Evolutionary conservation across 2,113 vertebrate genomes (phyloP), one percentile per base, ranked within the genome.

Genomic region (Thalassarche chlororhynchos): DNA sequence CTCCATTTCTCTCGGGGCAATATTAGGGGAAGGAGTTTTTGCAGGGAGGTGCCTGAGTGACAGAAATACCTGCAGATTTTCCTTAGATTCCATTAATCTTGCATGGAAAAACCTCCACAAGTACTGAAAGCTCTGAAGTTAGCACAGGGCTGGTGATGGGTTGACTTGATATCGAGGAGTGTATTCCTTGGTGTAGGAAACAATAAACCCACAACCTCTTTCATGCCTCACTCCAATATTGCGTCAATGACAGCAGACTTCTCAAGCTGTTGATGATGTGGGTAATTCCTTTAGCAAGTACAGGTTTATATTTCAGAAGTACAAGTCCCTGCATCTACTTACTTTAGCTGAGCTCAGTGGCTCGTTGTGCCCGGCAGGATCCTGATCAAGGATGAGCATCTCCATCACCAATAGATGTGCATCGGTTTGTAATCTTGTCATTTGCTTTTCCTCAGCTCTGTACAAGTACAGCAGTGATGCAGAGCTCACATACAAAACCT

Each of bases 351-450:
- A 57, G 10, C n/a, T 55, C 28, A 24, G 20, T 28, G 42, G 17
- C 20, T 68, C 8, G 1, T 44, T 71, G 23, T 71, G n/a, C 19
- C 38, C 23, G 38, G 15, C 13, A 58, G 47, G 38, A 34, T 52
- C 10, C 44, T 24, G 20, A 13, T 11, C 9, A 34, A 79, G 26
- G 16, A 72, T 25, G 8, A 72, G 9, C n/a, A 29, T 8, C 10
- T 65, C 29, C 14, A 9, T 32, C 61, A 54, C 49, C 40, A 29
- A 0, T 5, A 21, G 10, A 3, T 19, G 13, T 16, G 9, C 5
- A 2, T 0, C n/a, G 13, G 12, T 71, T 75, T 61, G 13, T 29
- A 31, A 14, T 36, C 28, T 23, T 52, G 15, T 51, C 7, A 49
- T 58, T 52, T 75, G 10, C 8, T 47, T 72, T 79, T 64, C 31